Evolutionary conservation across 2,113 vertebrate genomes (phyloP).

Genomic region (Eurypyga helias): DNA sequence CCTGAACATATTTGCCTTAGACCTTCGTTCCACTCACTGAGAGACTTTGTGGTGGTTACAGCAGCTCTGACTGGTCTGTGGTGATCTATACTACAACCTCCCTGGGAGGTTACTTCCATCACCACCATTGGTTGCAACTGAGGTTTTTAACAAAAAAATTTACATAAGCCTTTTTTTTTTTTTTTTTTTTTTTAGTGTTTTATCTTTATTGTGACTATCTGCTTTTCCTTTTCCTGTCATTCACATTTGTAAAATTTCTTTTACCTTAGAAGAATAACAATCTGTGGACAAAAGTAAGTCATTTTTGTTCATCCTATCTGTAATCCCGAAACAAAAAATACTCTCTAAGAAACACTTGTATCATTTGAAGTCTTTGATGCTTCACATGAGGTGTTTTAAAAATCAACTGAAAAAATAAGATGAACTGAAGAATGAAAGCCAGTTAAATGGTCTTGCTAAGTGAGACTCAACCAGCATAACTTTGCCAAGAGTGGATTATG

Average conservation of each 20-base stretch:
- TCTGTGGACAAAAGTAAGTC: neutral
- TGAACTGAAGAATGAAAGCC: neutral
- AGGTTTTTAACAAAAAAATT: too few relatives aligned
- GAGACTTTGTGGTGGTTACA: neutral
- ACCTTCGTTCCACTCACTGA: neutral
- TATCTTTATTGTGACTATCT: neutral
- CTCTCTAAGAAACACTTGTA: neutral
- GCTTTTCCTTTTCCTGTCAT: neutral
- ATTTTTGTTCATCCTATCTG: neutral
- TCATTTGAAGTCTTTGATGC: neutral
- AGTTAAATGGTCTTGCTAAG: neutral
- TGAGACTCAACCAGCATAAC: neutral
- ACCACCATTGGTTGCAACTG: neutral
- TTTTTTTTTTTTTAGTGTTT: neutral
- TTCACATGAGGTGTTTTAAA: neutral
- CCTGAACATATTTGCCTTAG: neutral
- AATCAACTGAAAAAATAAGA: neutral
- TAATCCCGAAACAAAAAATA: neutral
- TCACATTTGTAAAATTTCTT: neutral
- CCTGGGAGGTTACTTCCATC: neutral
- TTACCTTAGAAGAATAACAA: neutral
- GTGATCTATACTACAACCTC: neutral
- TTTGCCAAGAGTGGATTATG: neutral
- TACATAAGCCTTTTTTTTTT: too few relatives aligned
- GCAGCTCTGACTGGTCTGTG: neutral